Evolutionary conservation across 2,888 invertebrate genomes (phyloP).

Genomic region (Melolontha melolontha): DNA sequence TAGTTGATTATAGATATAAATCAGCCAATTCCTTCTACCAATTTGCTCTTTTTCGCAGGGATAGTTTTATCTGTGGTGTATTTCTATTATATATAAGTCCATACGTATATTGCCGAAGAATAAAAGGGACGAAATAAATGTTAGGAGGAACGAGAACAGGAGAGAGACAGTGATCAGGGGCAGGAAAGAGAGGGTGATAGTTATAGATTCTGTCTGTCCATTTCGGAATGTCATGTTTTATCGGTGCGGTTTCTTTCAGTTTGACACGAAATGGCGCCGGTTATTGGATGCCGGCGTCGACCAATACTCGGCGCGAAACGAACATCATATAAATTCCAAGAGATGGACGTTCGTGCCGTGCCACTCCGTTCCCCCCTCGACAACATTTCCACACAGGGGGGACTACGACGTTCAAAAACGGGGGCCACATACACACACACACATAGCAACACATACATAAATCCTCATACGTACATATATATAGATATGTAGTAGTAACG

Average conservation of each 20-base stretch:
- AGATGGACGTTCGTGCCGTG: constrained; percentile 57
- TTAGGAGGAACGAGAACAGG: constrained; percentile 4
- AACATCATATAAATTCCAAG: constrained; percentile 66
- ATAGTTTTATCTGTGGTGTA: no score
- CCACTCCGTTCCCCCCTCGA: constrained; percentile 25
- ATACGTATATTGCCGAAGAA: constrained; percentile 1
- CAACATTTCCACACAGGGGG: constrained; percentile 2
- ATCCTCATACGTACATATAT: constrained; percentile 62
- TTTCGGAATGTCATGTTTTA: constrained; percentile 64
- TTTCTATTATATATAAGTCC: no score
- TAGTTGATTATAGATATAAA: no score
- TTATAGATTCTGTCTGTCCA: constrained; percentile 60
- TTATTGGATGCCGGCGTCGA: constrained; percentile 64
- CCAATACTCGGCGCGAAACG: constrained; percentile 62
- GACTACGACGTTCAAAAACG: constrained; percentile 63
- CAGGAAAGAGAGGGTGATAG: constrained; percentile 46
- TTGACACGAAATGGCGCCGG: constrained; percentile 63
- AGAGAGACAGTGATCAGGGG: constrained; percentile 42
- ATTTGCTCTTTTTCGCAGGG: no score
- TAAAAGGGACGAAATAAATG: no score
- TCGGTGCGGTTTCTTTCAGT: constrained; percentile 64
- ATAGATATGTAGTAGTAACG: constrained; percentile 48
- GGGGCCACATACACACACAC: constrained; percentile 20
- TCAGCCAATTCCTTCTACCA: no score
- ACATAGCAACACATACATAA: not conserved